Evolutionary conservation across 1,140 invertebrate species (phyloP).

Genomic region (Achroia grisella): DNA sequence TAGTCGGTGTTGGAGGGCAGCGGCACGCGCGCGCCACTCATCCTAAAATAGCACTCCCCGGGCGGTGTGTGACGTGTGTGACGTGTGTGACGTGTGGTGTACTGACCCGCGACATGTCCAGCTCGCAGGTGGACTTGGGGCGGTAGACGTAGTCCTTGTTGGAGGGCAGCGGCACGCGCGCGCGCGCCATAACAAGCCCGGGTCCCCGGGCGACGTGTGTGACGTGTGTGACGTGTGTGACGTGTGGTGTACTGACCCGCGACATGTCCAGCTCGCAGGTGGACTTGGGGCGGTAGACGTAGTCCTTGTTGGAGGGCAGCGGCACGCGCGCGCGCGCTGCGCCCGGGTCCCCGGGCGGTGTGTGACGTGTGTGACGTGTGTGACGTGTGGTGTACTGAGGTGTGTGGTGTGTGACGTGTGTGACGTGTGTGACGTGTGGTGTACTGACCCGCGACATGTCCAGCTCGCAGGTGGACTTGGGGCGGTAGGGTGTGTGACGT

Average conservation of each 20-base stretch:
- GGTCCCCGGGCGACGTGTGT: no score
- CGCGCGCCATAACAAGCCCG: no score
- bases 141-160: background rate
- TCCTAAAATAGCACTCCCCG: no score
- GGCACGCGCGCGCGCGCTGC: background rate
- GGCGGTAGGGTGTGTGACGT: background rate
- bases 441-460: background rate
- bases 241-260: background rate
- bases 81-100: no score
- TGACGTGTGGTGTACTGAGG: background rate
- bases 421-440: no score
- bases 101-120: no score
- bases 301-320: background rate
- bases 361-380: background rate
- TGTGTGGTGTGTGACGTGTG: background rate
- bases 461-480: background rate
- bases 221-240: background rate
- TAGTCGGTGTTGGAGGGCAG: background rate
- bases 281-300: background rate
- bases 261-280: background rate
- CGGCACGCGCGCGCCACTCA: background rate
- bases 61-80: no score
- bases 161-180: background rate
- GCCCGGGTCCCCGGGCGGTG: no score
- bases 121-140: background rate